These are phyloP conservation scores for Ceryle rudis DNA, from an alignment of 2,797 vertebrate species.

Conservation along the genomic window DNA sequence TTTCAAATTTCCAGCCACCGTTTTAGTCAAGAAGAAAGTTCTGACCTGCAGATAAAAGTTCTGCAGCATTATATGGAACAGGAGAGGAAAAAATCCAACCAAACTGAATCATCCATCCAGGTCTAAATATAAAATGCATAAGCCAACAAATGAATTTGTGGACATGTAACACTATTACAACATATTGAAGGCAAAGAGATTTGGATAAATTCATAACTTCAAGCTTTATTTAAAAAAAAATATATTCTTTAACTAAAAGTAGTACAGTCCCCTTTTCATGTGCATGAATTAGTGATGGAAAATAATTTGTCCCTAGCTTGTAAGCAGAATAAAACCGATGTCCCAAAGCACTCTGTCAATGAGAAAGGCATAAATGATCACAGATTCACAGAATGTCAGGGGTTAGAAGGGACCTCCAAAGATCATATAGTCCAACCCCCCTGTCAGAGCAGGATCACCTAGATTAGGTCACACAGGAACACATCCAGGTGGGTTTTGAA, in stretches of 20 bases:
- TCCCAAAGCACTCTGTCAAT: background rate
- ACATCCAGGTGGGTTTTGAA: too few relatives aligned
- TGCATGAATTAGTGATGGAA: background rate
- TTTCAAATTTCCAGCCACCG: background rate
- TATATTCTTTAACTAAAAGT: background rate
- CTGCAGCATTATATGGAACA: background rate
- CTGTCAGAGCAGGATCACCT: too few relatives aligned
- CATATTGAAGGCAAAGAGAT: background rate
- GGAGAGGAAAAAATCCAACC: background rate
- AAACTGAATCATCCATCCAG: background rate
- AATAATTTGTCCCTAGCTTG: background rate
- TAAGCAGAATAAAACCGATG: background rate
- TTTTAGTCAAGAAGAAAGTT: background rate
- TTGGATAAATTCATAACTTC: background rate
- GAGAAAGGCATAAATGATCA: background rate
- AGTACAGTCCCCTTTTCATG: background rate
- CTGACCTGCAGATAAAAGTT: background rate
- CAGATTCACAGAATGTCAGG: too few relatives aligned
- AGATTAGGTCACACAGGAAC: too few relatives aligned
- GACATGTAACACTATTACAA: background rate
- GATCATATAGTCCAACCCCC: too few relatives aligned
- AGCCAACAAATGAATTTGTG: background rate
- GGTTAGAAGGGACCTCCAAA: too few relatives aligned
- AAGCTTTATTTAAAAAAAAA: background rate
- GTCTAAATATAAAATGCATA: background rate